Conservation (phyloP, 2,113 vertebrate species). For the Struthidea cinerea region DNA sequence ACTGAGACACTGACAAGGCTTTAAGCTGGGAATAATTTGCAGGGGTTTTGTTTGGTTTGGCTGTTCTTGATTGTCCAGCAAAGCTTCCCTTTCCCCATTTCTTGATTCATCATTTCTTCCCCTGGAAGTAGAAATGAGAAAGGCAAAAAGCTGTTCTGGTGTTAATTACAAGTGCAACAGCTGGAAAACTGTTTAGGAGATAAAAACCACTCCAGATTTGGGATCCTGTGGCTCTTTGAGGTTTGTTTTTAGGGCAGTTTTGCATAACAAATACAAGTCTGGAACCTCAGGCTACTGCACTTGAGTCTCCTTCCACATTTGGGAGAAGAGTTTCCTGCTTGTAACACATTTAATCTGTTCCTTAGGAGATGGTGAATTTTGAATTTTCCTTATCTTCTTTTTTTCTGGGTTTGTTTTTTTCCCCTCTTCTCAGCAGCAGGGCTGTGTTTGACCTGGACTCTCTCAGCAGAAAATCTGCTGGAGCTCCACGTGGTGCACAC, state of each 20-base stretch:
- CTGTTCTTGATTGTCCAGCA: not conserved
- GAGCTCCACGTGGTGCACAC: accelerated
- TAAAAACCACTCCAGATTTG: not conserved
- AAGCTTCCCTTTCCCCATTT: not conserved
- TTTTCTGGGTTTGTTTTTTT: not conserved
- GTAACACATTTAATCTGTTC: not conserved
- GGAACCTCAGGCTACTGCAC: not conserved
- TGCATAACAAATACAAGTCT: not conserved
- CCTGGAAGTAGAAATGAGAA: not conserved
- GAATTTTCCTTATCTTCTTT: not conserved
- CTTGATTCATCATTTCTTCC: not conserved
- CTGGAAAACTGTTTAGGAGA: not conserved
- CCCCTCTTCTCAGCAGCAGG: not conserved
- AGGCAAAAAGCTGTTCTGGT: not conserved
- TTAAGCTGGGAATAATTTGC: not conserved
- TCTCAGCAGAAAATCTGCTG: not conserved
- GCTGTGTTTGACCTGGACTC: not conserved
- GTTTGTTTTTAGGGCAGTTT: not conserved
- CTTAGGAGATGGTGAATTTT: not conserved
- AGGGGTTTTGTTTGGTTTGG: not conserved
- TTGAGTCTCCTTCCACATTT: not conserved
- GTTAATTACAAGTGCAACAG: not conserved
- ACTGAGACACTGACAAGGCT: not conserved
- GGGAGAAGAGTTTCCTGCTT: not conserved
- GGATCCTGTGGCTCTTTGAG: not conserved